These are phyloP conservation scores for Criorhina ranunculi DNA, from an alignment of 2,888 invertebrate species.

Conservation along the genomic window DNA sequence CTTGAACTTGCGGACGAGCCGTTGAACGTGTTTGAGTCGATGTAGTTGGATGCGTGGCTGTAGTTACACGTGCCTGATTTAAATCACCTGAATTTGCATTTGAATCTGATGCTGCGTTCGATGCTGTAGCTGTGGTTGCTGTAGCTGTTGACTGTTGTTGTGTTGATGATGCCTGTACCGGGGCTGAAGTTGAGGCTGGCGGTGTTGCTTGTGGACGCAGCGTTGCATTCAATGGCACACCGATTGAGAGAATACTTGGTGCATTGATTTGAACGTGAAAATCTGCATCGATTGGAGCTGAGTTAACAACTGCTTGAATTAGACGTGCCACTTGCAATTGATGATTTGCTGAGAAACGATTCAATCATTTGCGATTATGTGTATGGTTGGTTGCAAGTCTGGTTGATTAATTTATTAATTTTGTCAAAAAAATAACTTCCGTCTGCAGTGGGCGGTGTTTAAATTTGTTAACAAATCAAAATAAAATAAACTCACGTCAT, in stretches of 20 bases:
- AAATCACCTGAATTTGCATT: constrained; percentile 60
- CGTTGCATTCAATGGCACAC: constrained; percentile 84
- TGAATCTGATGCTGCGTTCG: constrained; percentile 82
- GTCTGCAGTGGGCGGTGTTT: background rate
- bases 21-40: constrained; percentile 89
- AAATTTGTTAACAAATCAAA: constrained; percentile 2
- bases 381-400: background rate
- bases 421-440: constrained; percentile 6
- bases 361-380: background rate
- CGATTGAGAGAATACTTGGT: constrained; percentile 82
- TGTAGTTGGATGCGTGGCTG: constrained; percentile 89
- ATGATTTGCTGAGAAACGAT: constrained; percentile 79
- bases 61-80: constrained; percentile 85
- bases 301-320: constrained; percentile 83
- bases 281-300: constrained; percentile 82
- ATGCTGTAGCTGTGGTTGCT: constrained; percentile 86
- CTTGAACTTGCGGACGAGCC: constrained; percentile 88
- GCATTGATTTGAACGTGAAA: constrained; percentile 83
- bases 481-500: background rate
- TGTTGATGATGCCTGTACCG: constrained; percentile 76
- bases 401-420: background rate
- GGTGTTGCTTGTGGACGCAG: constrained; percentile 86
- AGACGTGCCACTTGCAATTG: constrained; percentile 83
- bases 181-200: constrained; percentile 76
- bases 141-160: constrained; percentile 83